Base-by-base conservation (phyloP, 1,140 invertebrate species). In the Meloidogyne chitwoodi region DNA sequence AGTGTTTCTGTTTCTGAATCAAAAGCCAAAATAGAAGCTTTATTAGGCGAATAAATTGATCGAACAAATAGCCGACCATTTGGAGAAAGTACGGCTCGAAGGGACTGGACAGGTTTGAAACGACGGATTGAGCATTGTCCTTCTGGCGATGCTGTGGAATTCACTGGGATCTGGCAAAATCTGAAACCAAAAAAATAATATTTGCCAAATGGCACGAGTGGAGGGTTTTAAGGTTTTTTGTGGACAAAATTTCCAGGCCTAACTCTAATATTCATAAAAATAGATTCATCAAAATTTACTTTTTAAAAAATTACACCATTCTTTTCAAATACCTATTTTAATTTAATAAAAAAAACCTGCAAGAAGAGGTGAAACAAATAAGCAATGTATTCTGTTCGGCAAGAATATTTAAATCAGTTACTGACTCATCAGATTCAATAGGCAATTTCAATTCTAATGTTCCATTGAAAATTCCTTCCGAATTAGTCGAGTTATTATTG, bases 11-110 rank as follows among this genome's bases (percentile, higher is more conserved):
- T 6, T 26, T 24, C 24, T 56, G 8, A 19, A 29, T 26, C 26
- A 34, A 63, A 16, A 64, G 56, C 71, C 29, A 16, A 24, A 31
- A 63, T 22, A n/a, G 56, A 63, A 5, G 71, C 41, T 27, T 14
- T 73, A 27, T 22, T 44, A n/a, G 68, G 8, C n/a, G 61, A 34
- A 22, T 34, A 64, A n/a, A 73, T 63, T 34, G 71, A 12, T 19
- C 71, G 71, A 61, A 73, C 24, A 29, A 73, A 73, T 41, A 73
- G 56, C 4, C 71, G 56, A 24, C 14, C 31, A 11, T 73, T 6
- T 24, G 65, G 65, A 5, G 34, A 29, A 61, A 73, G 11, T 38
- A 73, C 71, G 6, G 71, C 38, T 34, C 71, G 31, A 34, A 73
- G 29, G n/a, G 71, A 73, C 2, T 29, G 56, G 14, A 26, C 48